Evolutionary conservation across 30 jellyfish, hydroid and myxozoan genomes (phyloP).

Genomic region (Cassiopea xamachana): DNA sequence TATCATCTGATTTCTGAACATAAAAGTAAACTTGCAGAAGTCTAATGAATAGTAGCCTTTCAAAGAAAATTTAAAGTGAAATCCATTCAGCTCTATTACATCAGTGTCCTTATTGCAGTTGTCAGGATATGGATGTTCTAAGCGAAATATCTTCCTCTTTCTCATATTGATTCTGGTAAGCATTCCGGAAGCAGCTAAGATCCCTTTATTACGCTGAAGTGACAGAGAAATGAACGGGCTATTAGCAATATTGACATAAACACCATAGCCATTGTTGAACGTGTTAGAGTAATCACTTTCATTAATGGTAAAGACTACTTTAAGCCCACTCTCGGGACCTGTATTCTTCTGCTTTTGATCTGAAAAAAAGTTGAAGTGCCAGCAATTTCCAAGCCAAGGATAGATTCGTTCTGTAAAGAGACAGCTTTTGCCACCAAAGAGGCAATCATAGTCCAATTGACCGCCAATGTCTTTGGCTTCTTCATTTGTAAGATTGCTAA

Average conservation of each 20-base stretch:
- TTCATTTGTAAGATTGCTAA: not conserved
- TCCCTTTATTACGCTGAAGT: not conserved
- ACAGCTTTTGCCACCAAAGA: not conserved
- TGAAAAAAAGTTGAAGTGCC: not conserved
- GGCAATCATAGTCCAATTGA: not conserved
- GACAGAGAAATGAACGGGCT: not conserved
- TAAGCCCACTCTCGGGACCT: not conserved
- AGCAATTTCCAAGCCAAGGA: not conserved
- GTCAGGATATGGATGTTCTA: constrained; percentile 54
- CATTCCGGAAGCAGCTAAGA: constrained; percentile 12
- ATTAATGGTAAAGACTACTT: not conserved
- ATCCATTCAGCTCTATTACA: not conserved
- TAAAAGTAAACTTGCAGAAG: not conserved
- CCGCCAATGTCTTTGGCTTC: not conserved
- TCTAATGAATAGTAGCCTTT: not conserved
- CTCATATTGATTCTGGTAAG: constrained; percentile 24
- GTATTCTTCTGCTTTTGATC: not conserved
- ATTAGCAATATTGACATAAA: not conserved
- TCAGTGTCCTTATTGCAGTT: not conserved
- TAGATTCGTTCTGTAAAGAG: not conserved
- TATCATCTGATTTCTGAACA: not conserved
- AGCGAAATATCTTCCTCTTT: constrained; percentile 28
- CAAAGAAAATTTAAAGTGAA: not conserved
- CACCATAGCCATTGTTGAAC: not conserved
- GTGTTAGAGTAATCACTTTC: not conserved